Evolutionary conservation across 1,140 invertebrate species (phyloP).

Genomic region (Bombus cullumanus): DNA sequence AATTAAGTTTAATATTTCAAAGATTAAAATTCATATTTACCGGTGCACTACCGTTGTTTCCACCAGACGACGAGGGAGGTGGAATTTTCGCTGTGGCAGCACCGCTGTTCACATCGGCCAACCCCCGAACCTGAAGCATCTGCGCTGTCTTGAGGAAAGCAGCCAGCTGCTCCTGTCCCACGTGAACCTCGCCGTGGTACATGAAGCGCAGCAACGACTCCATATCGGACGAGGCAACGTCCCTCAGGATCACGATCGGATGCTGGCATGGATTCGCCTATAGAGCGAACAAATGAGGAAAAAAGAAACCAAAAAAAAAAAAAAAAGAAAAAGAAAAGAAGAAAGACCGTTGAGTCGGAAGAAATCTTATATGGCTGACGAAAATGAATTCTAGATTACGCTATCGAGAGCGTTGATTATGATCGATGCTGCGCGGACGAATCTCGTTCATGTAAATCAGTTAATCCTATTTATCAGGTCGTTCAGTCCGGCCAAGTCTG

Average conservation of each 20-base stretch:
- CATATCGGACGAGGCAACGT: conserved; percentile 94
- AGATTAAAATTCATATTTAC: conserved; percentile 65
- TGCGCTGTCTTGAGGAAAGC: conserved; percentile 95
- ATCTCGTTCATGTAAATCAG: conserved; percentile 60
- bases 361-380: not conserved
- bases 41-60: conserved; percentile 79
- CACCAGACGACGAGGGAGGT: conserved; percentile 75
- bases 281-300: too few relatives aligned
- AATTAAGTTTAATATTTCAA: not conserved
- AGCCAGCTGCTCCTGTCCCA: conserved; percentile 93
- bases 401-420: conserved; percentile 50
- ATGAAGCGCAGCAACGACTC: conserved; percentile 96
- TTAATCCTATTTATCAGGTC: conserved; percentile 59
- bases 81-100: conserved; percentile 82
- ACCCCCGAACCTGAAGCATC: conserved; percentile 93
- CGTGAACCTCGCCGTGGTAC: conserved; percentile 97
- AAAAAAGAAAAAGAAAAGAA: not conserved
- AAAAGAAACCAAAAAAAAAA: not conserved
- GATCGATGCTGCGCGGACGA: conserved; percentile 55
- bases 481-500: conserved; percentile 3
- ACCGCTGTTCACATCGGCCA: conserved; percentile 90
- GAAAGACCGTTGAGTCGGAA: not conserved
- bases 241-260: conserved; percentile 95
- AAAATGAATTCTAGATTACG: conserved; percentile 30
- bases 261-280: conserved; percentile 96